These are phyloP conservation scores for Lamellibrachia satsuma DNA, from an alignment of 2,888 invertebrate genomes.

Conservation along the genomic window DNA sequence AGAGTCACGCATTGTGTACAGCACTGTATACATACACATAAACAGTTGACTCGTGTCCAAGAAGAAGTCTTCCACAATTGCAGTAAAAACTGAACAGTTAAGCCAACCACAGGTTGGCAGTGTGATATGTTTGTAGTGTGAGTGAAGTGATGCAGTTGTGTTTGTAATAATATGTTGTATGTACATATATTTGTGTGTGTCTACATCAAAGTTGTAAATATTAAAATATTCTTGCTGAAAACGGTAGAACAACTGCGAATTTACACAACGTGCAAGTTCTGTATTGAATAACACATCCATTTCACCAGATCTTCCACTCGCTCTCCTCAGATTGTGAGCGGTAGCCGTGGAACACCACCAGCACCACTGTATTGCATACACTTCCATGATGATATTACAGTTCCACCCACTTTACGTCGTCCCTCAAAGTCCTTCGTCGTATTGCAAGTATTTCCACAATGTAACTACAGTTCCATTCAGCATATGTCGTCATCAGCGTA, in stretches of 20 bases:
- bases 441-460: too few species aligned
- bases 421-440: too few species aligned
- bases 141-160: not conserved
- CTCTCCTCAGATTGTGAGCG: not conserved
- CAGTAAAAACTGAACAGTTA: not conserved
- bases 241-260: not conserved
- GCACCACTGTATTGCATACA: not conserved
- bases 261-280: not conserved
- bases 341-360: not conserved
- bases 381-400: not conserved
- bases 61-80: not conserved
- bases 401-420: too few species aligned
- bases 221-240: not conserved
- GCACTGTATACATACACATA: not conserved
- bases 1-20: not conserved
- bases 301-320: not conserved
- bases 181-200: not conserved
- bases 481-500: too few species aligned
- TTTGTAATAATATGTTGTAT: too few species aligned
- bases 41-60: not conserved
- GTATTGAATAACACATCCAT: not conserved
- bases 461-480: too few species aligned
- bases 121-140: not conserved
- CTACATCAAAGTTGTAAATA: not conserved
- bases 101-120: not conserved